Evolutionary conservation across 2,888 invertebrate genomes (phyloP).

Genomic region (Drosophila mulleri): DNA sequence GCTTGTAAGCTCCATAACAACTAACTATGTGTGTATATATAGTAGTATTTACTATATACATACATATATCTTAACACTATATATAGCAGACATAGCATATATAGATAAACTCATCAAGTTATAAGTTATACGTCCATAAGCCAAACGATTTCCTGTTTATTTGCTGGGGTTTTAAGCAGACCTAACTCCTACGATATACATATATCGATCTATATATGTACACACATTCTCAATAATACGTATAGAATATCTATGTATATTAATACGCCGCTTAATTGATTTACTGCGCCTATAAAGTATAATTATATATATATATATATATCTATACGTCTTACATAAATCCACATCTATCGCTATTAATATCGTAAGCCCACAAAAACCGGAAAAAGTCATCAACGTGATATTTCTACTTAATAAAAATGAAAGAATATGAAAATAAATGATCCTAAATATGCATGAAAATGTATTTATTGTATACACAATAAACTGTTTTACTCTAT

Average conservation of each 20-base stretch:
- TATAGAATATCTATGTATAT: conserved; percentile 33
- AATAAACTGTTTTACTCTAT: no score
- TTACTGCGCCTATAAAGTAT: conserved; percentile 57
- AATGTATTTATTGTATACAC: background rate
- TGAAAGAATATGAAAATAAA: conserved; percentile 45
- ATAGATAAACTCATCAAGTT: conserved; percentile 7
- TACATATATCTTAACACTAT: conserved; percentile 1
- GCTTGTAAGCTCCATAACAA: conserved; percentile 52
- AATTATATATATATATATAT: conserved; percentile 24
- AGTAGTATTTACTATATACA: background rate
- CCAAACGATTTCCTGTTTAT: conserved; percentile 34
- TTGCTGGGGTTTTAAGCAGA: conserved; percentile 18
- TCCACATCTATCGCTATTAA: conserved; percentile 51
- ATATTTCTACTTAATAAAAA: conserved; percentile 69
- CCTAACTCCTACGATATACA: conserved; percentile 21
- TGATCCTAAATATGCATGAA: conserved; percentile 36
- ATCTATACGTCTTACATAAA: conserved; percentile 36
- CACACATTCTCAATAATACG: conserved; percentile 14
- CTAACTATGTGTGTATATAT: conserved; percentile 13
- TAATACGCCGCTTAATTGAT: conserved; percentile 63
- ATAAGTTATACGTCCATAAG: conserved; percentile 49
- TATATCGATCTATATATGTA: background rate
- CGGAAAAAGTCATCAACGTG: conserved; percentile 69
- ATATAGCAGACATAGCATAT: conserved; percentile 21
- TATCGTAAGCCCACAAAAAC: conserved; percentile 36